phyloP scores from a whole-genome alignment of 2,797 vertebrate genomes.

The Phaenicophaeus curvirostris region DNA sequence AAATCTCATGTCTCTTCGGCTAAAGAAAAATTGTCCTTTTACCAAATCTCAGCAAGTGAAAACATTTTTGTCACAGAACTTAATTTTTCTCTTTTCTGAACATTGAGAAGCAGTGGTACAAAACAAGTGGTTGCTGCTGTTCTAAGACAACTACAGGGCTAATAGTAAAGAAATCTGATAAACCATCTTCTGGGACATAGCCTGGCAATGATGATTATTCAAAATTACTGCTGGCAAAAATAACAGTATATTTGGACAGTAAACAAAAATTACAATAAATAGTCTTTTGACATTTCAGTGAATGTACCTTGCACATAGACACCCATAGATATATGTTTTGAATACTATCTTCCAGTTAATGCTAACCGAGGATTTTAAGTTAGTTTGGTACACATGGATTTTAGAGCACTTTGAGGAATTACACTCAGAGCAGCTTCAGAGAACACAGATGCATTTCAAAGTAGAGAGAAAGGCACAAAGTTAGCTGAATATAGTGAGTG shows the following conservation, averaged over 20 bases:
- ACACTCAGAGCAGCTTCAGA: background rate
- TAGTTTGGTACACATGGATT: background rate
- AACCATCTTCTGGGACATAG: background rate
- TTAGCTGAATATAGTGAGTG: background rate
- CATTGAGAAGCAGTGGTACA: background rate
- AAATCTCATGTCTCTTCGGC: background rate
- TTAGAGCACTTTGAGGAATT: background rate
- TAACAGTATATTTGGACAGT: background rate
- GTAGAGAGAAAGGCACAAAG: background rate
- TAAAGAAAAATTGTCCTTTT: background rate
- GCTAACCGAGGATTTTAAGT: background rate
- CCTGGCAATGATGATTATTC: background rate
- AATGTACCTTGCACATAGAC: background rate
- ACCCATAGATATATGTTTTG: background rate
- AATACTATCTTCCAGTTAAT: background rate
- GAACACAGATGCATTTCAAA: background rate
- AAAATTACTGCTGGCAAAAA: background rate
- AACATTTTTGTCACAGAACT: background rate
- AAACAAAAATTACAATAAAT: background rate
- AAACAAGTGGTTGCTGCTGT: slow-evolving; percentile 37
- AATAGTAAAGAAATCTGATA: slow-evolving; percentile 50
- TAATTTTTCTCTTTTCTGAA: background rate
- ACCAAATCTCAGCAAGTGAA: background rate
- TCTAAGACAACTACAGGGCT: slow-evolving; percentile 40
- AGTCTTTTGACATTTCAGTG: background rate